Evolutionary conservation across 2,888 invertebrate genomes (phyloP).

Genomic region (Macrophya alboannulata): DNA sequence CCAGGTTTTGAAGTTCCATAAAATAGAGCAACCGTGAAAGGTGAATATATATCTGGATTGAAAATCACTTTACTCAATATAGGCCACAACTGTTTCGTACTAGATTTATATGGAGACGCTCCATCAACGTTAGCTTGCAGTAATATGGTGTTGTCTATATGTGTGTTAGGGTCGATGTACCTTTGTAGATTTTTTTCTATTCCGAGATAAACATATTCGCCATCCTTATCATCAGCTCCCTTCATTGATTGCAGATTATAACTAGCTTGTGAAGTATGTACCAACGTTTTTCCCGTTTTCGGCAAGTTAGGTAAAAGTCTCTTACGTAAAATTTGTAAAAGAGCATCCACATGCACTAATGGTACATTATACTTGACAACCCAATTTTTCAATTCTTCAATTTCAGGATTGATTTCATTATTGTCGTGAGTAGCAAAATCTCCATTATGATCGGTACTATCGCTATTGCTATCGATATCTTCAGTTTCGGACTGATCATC

Average conservation of each 20-base stretch:
- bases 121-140: constrained; percentile 49
- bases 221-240: neutral
- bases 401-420: neutral
- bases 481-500: constrained; percentile 15
- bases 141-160: constrained; percentile 17
- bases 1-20: constrained; percentile 62
- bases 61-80: constrained; percentile 38
- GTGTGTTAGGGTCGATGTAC: constrained; percentile 1
- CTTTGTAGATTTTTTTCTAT: constrained; percentile 20
- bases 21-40: constrained; percentile 57
- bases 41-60: constrained; percentile 46
- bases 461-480: neutral
- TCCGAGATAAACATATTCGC: constrained; percentile 50
- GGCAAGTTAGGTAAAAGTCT: constrained; percentile 45
- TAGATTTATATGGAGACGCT: constrained; percentile 15
- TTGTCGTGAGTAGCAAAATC: neutral
- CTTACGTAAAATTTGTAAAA: constrained; percentile 44
- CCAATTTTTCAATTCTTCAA: constrained; percentile 33
- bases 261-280: constrained; percentile 12
- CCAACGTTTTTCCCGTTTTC: constrained; percentile 40
- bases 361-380: constrained; percentile 24
- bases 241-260: constrained; percentile 47
- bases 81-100: constrained; percentile 43
- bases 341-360: constrained; percentile 28
- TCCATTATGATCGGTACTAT: neutral